phyloP scores from a whole-genome alignment of 92 coral and sea anemone species.

The Porites evermanni region DNA sequence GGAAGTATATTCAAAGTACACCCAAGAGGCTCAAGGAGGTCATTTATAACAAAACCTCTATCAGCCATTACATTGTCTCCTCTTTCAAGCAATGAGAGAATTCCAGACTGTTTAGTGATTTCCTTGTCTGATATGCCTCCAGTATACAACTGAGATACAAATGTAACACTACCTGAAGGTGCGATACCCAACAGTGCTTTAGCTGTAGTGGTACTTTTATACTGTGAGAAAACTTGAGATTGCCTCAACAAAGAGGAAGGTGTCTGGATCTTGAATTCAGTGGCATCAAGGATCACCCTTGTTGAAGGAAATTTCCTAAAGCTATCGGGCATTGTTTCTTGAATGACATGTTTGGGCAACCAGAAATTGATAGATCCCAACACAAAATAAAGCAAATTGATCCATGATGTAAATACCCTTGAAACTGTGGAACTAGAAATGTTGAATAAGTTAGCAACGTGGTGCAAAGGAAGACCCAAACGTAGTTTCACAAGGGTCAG shows the following conservation, averaged over 20 bases:
- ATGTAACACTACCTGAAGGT: neutral
- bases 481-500: neutral
- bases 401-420: conserved; percentile 1
- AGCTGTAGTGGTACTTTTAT: neutral
- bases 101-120: too few species aligned
- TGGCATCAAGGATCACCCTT: conserved; percentile 40
- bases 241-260: conserved; percentile 15
- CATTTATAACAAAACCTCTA: neutral
- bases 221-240: neutral
- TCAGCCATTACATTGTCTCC: neutral
- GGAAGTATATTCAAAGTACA: neutral
- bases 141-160: too few species aligned
- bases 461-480: neutral
- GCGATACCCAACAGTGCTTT: neutral
- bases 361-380: neutral
- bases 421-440: neutral
- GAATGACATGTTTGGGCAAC: neutral
- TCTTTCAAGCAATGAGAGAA: neutral
- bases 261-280: conserved; percentile 43
- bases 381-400: neutral
- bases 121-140: too few species aligned
- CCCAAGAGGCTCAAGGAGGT: neutral
- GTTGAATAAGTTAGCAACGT: neutral
- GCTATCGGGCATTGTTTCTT: neutral
- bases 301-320: neutral